These are phyloP conservation scores for Erynnis tages DNA, from an alignment of 2,888 invertebrate genomes.

Conservation along the genomic window DNA sequence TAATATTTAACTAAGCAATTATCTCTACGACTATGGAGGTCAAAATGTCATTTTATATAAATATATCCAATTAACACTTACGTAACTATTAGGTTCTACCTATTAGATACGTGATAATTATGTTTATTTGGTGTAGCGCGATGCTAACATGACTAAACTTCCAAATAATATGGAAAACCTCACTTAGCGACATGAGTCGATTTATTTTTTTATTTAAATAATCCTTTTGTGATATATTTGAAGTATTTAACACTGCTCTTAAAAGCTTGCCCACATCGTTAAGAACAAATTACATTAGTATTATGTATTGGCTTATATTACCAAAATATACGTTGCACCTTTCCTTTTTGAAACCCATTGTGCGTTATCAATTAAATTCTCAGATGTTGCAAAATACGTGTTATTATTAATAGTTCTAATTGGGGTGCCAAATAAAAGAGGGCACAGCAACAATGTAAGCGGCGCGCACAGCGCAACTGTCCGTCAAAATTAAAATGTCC, in stretches of 20 bases:
- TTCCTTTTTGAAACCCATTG: neutral
- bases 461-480: constrained; percentile 27
- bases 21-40: constrained; percentile 1
- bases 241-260: no score
- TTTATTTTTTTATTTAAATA: no score
- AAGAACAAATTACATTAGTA: no score
- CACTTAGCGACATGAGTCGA: no score
- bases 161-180: no score
- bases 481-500: constrained; percentile 30
- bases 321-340: neutral
- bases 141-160: constrained; percentile 6
- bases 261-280: no score
- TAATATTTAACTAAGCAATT: constrained; percentile 13
- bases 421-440: constrained; percentile 37
- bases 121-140: neutral
- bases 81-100: neutral
- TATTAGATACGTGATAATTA: constrained; percentile 7
- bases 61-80: constrained; percentile 15
- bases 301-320: neutral
- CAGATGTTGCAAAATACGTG: neutral
- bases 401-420: constrained; percentile 32
- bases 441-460: constrained; percentile 31
- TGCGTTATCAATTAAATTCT: neutral
- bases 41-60: constrained; percentile 12
- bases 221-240: no score